phyloP scores from a whole-genome alignment of 1,140 invertebrate genomes.

The Camponotus floridanus region DNA sequence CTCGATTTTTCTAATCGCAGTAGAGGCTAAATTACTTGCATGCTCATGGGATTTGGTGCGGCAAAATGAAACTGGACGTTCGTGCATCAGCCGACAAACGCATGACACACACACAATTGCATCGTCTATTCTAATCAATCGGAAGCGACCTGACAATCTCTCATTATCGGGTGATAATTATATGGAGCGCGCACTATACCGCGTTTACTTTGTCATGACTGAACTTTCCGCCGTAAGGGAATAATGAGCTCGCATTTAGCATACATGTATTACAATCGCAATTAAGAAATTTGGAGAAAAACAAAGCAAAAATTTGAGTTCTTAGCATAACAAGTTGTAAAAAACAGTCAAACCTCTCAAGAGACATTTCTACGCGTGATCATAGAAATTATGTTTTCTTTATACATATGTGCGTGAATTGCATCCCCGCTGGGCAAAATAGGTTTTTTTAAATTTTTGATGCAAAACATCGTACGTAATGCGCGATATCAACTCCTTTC shows the following conservation, averaged over 20 bases:
- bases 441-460: neutral
- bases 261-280: neutral
- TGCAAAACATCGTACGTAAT: neutral
- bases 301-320: neutral
- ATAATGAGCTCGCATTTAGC: slow-evolving; percentile 23
- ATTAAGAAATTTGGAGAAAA: neutral
- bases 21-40: slow-evolving; percentile 30
- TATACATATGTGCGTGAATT: neutral
- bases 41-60: neutral
- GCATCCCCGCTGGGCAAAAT: neutral
- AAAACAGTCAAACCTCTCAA: neutral
- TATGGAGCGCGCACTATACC: neutral
- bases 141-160: slow-evolving; percentile 51
- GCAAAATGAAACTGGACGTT: slow-evolving; percentile 33
- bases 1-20: slow-evolving; percentile 35
- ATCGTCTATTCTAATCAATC: slow-evolving; percentile 57
- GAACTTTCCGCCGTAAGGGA: slow-evolving; percentile 28
- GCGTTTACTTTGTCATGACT: slow-evolving; percentile 27
- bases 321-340: neutral
- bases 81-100: slow-evolving; percentile 20
- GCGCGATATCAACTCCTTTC: neutral
- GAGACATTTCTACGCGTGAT: neutral
- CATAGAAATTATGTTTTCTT: neutral
- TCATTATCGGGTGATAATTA: slow-evolving; percentile 57
- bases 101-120: neutral